Percentiles rank a stretch among this genome's conserved stretches.
phyloP scores from a whole-genome alignment of 1,140 invertebrate genomes.

The Hypsibius dujardini region DNA sequence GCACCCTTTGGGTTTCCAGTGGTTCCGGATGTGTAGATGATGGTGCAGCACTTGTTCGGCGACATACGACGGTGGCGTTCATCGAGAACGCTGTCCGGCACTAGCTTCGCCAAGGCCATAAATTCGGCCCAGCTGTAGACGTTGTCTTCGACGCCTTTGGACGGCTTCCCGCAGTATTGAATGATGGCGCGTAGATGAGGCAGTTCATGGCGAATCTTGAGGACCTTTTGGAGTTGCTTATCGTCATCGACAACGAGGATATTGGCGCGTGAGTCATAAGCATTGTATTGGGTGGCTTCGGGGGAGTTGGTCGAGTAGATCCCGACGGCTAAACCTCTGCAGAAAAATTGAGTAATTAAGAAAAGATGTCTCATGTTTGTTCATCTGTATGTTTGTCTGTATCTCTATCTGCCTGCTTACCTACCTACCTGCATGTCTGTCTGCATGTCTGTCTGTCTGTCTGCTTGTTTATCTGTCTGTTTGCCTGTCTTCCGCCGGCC shows the following conservation, averaged over 20 bases:
- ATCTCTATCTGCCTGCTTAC: no score
- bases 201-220: slow-evolving; percentile 28
- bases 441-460: not conserved
- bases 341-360: slow-evolving; percentile 13
- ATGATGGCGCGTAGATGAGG: slow-evolving; percentile 31
- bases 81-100: slow-evolving; percentile 25
- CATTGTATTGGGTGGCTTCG: slow-evolving; percentile 30
- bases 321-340: slow-evolving; percentile 28
- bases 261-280: slow-evolving; percentile 27
- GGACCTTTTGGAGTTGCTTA: slow-evolving; percentile 30
- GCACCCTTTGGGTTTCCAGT: slow-evolving; percentile 37
- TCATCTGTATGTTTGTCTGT: not conserved
- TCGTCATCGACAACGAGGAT: slow-evolving; percentile 33
- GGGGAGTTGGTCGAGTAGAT: slow-evolving; percentile 33
- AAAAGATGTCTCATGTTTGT: not conserved
- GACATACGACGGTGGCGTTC: slow-evolving; percentile 25
- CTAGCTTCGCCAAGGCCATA: slow-evolving; percentile 26
- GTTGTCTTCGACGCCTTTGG: slow-evolving; percentile 24
- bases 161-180: slow-evolving; percentile 30
- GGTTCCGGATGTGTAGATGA: slow-evolving; percentile 37
- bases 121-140: slow-evolving; percentile 31
- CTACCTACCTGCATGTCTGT: not conserved
- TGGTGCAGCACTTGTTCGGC: slow-evolving; percentile 32
- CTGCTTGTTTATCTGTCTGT: not conserved
- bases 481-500: not conserved